These are phyloP conservation scores for Cinclus mexicanus DNA, from an alignment of 2,113 vertebrate species.

Conservation along the genomic window DNA sequence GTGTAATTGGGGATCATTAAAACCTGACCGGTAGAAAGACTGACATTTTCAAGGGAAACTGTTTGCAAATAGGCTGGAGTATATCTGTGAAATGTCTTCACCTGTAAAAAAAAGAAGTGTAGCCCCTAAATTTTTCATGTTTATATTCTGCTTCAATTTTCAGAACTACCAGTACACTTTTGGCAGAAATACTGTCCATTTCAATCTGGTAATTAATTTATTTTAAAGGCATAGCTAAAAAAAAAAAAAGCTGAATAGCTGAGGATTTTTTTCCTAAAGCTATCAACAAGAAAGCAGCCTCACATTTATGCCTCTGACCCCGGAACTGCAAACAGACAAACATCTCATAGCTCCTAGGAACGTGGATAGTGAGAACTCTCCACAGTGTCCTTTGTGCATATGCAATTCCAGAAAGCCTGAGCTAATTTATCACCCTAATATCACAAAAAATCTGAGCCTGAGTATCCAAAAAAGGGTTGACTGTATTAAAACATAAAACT, in stretches of 20 bases:
- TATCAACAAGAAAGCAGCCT: neutral
- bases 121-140: neutral
- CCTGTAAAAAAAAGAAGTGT: neutral
- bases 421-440: neutral
- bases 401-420: neutral
- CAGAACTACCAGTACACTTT: neutral
- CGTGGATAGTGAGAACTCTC: neutral
- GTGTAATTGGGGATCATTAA: neutral
- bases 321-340: fast-evolving
- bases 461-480: neutral
- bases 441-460: neutral
- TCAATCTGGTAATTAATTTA: neutral
- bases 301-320: neutral
- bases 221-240: neutral
- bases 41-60: neutral
- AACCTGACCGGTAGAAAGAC: neutral
- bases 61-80: neutral
- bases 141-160: neutral
- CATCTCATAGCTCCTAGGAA: neutral
- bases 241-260: neutral
- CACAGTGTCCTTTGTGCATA: neutral
- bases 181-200: neutral
- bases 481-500: neutral
- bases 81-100: neutral
- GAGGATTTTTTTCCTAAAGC: neutral